Conservation (phyloP, 2,797 vertebrate genomes). For the Gobionotothen gibberifrons region DNA sequence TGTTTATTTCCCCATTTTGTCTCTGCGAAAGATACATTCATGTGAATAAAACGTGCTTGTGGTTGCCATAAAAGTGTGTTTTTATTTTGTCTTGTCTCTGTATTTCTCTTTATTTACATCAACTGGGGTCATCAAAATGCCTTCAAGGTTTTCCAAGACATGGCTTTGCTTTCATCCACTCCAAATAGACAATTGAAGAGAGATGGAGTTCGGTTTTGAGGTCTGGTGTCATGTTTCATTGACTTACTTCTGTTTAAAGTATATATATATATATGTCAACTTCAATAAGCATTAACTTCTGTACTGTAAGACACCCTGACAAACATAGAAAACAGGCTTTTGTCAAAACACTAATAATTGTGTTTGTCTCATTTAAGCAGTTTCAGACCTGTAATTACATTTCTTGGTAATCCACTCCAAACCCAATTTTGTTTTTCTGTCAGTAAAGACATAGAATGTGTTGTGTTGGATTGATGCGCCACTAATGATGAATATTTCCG, state of each 20-base stretch:
- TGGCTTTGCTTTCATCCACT: slow-evolving; percentile 47
- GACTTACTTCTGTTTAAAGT: slow-evolving; percentile 45
- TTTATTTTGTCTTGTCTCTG: slow-evolving; percentile 57
- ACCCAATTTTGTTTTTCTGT: slow-evolving; percentile 13
- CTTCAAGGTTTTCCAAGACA: slow-evolving; percentile 53
- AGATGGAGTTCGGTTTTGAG: slow-evolving; percentile 63
- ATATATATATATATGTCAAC: slow-evolving; percentile 45
- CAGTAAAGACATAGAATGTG: slow-evolving; percentile 12
- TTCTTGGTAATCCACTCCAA: slow-evolving; percentile 10
- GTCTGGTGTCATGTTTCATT: slow-evolving; percentile 59
- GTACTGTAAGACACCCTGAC: slow-evolving; percentile 32
- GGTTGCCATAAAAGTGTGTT: slow-evolving; percentile 68
- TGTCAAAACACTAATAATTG: slow-evolving; percentile 19
- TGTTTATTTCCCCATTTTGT: slow-evolving; percentile 60
- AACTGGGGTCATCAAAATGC: slow-evolving; percentile 40
- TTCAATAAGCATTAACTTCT: slow-evolving; percentile 48
- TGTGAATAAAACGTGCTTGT: slow-evolving; percentile 82
- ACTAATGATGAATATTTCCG: slow-evolving; percentile 60
- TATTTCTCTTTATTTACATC: slow-evolving; percentile 35
- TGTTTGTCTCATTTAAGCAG: slow-evolving; percentile 9
- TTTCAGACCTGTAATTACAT: slow-evolving; percentile 26
- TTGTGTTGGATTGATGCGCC: slow-evolving; percentile 29
- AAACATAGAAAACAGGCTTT: slow-evolving; percentile 20
- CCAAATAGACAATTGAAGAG: slow-evolving; percentile 45
- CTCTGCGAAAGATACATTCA: slow-evolving; percentile 72